These are phyloP conservation scores for Natator depressus DNA, from an alignment of 2,113 vertebrate genomes.

Conservation along the genomic window DNA sequence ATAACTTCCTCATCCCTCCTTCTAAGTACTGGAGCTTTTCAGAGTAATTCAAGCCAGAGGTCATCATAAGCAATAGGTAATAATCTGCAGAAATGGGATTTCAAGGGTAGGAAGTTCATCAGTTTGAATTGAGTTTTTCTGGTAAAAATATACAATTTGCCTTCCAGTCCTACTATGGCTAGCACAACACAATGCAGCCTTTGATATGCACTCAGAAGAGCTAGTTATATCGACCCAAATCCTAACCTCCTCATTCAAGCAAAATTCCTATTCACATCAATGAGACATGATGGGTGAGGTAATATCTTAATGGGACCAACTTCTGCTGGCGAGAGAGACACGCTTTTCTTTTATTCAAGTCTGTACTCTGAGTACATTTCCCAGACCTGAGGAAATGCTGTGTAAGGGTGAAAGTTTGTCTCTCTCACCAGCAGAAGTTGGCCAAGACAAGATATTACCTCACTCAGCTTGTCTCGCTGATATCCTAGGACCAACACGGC, in stretches of 20 bases:
- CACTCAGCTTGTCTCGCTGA: no score
- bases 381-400: no score
- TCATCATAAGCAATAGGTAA: not conserved
- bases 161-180: not conserved
- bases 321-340: no score
- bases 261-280: not conserved
- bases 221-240: not conserved
- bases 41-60: constrained; percentile 13
- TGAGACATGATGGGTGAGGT: no score
- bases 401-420: no score
- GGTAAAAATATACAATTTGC: not conserved
- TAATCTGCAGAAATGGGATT: not conserved
- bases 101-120: constrained; percentile 12
- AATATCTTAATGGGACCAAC: no score
- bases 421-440: no score
- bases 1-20: not conserved
- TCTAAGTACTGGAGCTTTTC: not conserved
- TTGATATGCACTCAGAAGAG: not conserved
- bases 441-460: no score
- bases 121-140: not conserved
- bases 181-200: not conserved
- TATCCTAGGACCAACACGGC: no score
- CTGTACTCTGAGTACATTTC: no score
- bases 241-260: not conserved
- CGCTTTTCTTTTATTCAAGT: no score